Base-by-base conservation (phyloP, 2,113 vertebrate species). In the Syngnathoides biaculeatus region DNA sequence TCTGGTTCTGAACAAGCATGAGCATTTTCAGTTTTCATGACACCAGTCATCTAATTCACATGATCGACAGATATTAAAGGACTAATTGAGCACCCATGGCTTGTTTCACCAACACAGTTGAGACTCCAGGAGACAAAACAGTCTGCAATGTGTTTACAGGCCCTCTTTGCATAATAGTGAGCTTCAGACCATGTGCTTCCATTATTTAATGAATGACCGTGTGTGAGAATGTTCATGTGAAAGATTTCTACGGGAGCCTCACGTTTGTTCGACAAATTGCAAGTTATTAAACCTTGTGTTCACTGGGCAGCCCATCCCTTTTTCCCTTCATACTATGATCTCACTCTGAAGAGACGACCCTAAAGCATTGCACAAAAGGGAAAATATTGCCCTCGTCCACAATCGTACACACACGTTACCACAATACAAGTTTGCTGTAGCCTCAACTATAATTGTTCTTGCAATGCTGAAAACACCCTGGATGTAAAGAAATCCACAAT, bases 331-430 rank as follows among this genome's bases (percentile, higher is more conserved):
- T 4, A 17, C 56, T 17, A 20, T 86, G 88, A 88, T 90, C 83
- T 87, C 57, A 12, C 88, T 92, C 52, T 92, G 89, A 88, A 90
- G 22, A 55, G 26, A 26, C 88, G 87, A 87, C 27, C 30, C 52
- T 47, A 22, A 73, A 65, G 67, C 79, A 80, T 87, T 85, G 79
- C 27, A 53, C 70, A 73, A 87, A 86, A 83, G 79, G 84, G 81
- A 87, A 73, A 67, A 67, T 78, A 80, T 71, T 65, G 72, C 68
- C 67, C 52, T 65, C 48, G 67, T 74, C 64, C 73, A 7, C 38
- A 60, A 65, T 57, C 57, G 52, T 70, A 73, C 66, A 71, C 50
- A 63, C 50, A 63, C 60, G 67, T 17, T 26, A 26, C 27, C 42
- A 64, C n/a, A 40, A 43, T 20, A 62, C 59, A 42, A 42, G 22